Evolutionary conservation across 1,140 invertebrate species (phyloP), one percentile per base, ranked within the genome.

Genomic region (Zaprionus tsacasi): DNA sequence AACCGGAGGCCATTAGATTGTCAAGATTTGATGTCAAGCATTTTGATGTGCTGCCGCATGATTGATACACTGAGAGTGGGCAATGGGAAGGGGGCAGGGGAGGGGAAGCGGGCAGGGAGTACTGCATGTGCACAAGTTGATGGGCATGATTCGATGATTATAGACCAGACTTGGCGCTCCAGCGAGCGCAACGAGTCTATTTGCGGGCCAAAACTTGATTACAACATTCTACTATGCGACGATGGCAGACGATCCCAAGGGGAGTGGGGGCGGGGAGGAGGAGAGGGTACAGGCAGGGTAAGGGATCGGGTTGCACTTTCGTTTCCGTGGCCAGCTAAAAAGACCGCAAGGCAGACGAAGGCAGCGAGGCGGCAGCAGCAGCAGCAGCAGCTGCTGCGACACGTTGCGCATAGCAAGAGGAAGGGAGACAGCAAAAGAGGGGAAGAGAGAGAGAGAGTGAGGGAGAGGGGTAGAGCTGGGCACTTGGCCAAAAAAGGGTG

Each of bases 111-210:
- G 27, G 27, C 27, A 11, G 36, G 17, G 6, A 25, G 7, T 45
- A 72, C 17, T 73, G 61, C 54, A 59, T 75, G 48, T 61, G 52
- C 40, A 71, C 38, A 70, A 66, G 30, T 81, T 86, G 82, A 45
- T 61, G 70, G 64, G 64, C 82, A 78, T 86, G 82, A 85, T 86
- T 85, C 78, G 83, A 80, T 87, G 83, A 87, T 87, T 87, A 87
- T 87, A 87, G 82, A 87, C 83, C 88, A 87, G 83, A 87, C 82
- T 80, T 88, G 82, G 82, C 83, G 83, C 80, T 87, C 78, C 69
- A 86, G 57, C 79, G 77, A 71, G 64, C 75, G 70, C 69, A 81
- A 82, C 59, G 70, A 87, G 80, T 87, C 83, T 87, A 87, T 87
- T 88, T 87, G 82, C 82, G 82, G 77, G 63, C 70, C 85, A 78